These are phyloP conservation scores for Scrobipalpa costella DNA, from an alignment of 2,888 invertebrate species.

Conservation along the genomic window DNA sequence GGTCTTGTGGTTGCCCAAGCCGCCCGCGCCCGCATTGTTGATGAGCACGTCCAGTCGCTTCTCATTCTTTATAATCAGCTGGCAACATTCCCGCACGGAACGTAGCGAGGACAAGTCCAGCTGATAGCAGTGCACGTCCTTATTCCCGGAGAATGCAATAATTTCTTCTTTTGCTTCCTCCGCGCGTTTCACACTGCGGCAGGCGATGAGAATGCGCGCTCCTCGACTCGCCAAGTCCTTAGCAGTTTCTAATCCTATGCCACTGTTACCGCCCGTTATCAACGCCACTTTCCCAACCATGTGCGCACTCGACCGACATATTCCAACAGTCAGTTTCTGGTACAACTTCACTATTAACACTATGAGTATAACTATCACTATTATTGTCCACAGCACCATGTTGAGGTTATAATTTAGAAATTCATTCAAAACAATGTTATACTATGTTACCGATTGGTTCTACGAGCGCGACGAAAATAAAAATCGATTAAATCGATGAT, in stretches of 20 bases:
- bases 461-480: slow-evolving; percentile 21
- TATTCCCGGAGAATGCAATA: slow-evolving; percentile 61
- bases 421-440: slow-evolving; percentile 16
- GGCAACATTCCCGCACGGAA: slow-evolving; percentile 80
- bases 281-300: slow-evolving; percentile 75
- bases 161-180: slow-evolving; percentile 64
- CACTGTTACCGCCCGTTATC: slow-evolving; percentile 73
- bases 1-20: slow-evolving; percentile 75
- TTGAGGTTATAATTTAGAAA: slow-evolving; percentile 20
- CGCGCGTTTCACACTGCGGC: slow-evolving; percentile 67
- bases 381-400: slow-evolving; percentile 50
- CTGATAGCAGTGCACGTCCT: slow-evolving; percentile 57
- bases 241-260: slow-evolving; percentile 79
- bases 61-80: slow-evolving; percentile 72
- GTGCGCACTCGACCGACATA: slow-evolving; percentile 69
- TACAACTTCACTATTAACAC: slow-evolving; percentile 59
- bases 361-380: slow-evolving; percentile 42
- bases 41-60: slow-evolving; percentile 79
- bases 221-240: slow-evolving; percentile 75
- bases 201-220: slow-evolving; percentile 76
- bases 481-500: slow-evolving; percentile 8
- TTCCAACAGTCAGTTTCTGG: slow-evolving; percentile 66
- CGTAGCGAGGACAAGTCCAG: slow-evolving; percentile 71
- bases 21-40: slow-evolving; percentile 82
- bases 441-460: slow-evolving; percentile 20